Evolutionary conservation across 2,888 invertebrate species (phyloP).

Genomic region (Diarsia brunnea): DNA sequence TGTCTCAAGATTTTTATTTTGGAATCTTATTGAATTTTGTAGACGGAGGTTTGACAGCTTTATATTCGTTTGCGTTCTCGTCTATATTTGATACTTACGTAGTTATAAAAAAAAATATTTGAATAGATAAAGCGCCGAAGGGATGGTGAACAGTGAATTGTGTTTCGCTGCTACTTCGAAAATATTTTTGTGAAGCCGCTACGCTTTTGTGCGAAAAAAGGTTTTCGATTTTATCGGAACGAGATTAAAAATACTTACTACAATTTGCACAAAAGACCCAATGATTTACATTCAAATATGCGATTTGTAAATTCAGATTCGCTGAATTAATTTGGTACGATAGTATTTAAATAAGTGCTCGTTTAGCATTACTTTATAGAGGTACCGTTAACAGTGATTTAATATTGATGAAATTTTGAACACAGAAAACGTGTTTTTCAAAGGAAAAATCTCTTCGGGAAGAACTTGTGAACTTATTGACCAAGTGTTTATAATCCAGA

Average conservation of each 20-base stretch:
- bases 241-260: slow-evolving; percentile 37
- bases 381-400: neutral
- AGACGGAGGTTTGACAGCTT: slow-evolving; percentile 68
- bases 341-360: slow-evolving; percentile 24
- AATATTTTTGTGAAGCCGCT: slow-evolving; percentile 28
- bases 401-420: neutral
- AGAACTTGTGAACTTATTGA: neutral
- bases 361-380: neutral
- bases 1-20: slow-evolving; percentile 64
- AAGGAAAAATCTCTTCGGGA: neutral
- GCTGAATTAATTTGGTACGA: slow-evolving; percentile 26
- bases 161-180: slow-evolving; percentile 35
- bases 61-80: slow-evolving; percentile 56
- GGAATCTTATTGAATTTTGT: slow-evolving; percentile 67
- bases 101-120: slow-evolving; percentile 51
- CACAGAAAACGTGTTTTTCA: neutral
- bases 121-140: slow-evolving; percentile 54
- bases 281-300: slow-evolving; percentile 38
- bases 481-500: neutral
- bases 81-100: slow-evolving; percentile 46
- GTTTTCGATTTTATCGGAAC: slow-evolving; percentile 33
- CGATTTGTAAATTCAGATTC: slow-evolving; percentile 23
- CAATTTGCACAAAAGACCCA: slow-evolving; percentile 32
- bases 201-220: slow-evolving; percentile 33
- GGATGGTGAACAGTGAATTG: slow-evolving; percentile 34